A percentile compares a stretch with the other conserved stretches of the same genome.
These are phyloP conservation scores for Pyrgus malvae DNA, from an alignment of 2,888 invertebrate genomes.

Conservation along the genomic window DNA sequence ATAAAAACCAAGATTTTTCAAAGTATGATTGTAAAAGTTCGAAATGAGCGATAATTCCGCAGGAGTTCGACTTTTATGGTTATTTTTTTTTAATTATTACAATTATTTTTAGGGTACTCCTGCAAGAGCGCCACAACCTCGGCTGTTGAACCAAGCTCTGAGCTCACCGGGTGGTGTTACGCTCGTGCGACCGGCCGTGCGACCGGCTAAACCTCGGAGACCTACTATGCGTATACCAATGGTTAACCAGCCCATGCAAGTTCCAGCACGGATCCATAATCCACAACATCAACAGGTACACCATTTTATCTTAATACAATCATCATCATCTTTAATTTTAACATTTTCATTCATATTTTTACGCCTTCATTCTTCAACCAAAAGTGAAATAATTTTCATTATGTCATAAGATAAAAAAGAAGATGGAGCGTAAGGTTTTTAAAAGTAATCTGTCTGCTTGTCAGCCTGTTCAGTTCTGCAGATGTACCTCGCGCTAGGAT, in stretches of 20 bases:
- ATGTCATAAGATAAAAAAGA: too few species aligned
- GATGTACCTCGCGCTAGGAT: too few species aligned
- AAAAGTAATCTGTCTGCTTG: too few species aligned
- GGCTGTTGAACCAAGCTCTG: constrained; percentile 63
- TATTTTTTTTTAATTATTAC: too few species aligned
- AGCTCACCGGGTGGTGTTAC: constrained; percentile 48
- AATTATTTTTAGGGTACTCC: constrained; percentile 56
- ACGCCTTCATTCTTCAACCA: not conserved
- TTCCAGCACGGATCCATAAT: constrained; percentile 39
- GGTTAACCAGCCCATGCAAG: constrained; percentile 38
- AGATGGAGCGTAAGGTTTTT: too few species aligned
- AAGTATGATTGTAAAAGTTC: too few species aligned
- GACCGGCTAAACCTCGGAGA: constrained; percentile 46
- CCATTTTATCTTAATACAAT: not conserved
- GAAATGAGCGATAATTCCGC: too few species aligned
- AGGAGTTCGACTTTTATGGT: too few species aligned
- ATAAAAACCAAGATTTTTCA: too few species aligned
- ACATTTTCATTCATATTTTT: not conserved
- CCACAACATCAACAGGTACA: constrained; percentile 44
- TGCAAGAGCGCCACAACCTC: constrained; percentile 51
- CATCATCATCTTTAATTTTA: too few species aligned
- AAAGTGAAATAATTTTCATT: too few species aligned
- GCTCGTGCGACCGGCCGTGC: constrained; percentile 56
- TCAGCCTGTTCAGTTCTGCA: too few species aligned
- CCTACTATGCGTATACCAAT: constrained; percentile 45